Evolutionary conservation across 2,888 invertebrate species (phyloP).

Genomic region (Campoplex nolae): DNA sequence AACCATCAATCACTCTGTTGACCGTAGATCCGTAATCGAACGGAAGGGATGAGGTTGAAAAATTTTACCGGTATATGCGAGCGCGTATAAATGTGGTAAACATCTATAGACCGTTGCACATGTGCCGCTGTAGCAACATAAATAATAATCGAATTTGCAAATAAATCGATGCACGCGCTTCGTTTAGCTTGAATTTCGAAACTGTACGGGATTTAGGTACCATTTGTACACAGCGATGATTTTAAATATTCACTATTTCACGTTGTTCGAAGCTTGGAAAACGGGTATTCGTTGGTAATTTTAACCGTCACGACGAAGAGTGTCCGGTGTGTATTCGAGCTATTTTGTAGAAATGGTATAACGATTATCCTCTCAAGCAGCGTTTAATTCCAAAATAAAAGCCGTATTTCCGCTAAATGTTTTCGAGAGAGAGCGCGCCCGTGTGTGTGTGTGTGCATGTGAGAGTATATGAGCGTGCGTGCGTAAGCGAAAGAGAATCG

Average conservation of each 20-base stretch:
- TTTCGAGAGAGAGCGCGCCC: neutral
- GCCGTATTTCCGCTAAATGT: neutral
- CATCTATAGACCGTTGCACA: neutral
- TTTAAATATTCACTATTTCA: slow-evolving; percentile 46
- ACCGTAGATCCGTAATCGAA: too few relatives aligned
- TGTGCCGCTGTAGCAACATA: slow-evolving; percentile 14
- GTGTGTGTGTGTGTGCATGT: too few relatives aligned
- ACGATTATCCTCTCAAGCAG: neutral
- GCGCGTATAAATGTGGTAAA: neutral
- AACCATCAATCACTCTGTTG: neutral
- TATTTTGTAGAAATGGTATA: neutral
- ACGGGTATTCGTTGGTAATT: slow-evolving; percentile 43
- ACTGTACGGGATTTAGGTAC: neutral
- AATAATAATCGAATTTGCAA: slow-evolving; percentile 57
- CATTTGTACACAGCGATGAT: slow-evolving; percentile 10
- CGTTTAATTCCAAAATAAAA: neutral
- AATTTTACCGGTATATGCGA: neutral
- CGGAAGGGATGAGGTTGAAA: too few relatives aligned
- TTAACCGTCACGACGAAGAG: neutral
- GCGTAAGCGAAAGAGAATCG: neutral
- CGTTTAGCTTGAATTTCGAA: neutral
- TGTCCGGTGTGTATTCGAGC: neutral
- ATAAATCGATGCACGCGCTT: slow-evolving; percentile 32
- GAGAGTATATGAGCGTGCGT: too few relatives aligned
- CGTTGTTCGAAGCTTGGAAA: neutral